phyloP scores from a whole-genome alignment of 2,113 vertebrate species.

The Cyanocitta stelleri region DNA sequence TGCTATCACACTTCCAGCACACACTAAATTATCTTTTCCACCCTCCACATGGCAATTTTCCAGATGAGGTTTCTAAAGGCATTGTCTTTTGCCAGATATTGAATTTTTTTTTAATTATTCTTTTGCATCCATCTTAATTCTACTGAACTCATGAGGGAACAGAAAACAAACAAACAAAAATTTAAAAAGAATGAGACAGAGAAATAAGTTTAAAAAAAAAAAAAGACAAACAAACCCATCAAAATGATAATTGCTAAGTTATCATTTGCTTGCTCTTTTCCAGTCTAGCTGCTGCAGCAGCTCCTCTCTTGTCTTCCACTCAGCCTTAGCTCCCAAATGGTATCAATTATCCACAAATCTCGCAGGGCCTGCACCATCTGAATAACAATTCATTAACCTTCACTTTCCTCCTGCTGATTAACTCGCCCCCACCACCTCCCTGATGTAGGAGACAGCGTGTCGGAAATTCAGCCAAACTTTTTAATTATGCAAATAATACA shows the following conservation, averaged over 20 bases:
- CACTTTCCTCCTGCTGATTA: slow-evolving; percentile 69
- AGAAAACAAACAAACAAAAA: not conserved
- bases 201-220: not conserved
- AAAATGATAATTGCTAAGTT: slow-evolving; percentile 72
- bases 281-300: slow-evolving; percentile 17
- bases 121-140: not conserved
- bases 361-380: slow-evolving; percentile 62
- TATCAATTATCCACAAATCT: slow-evolving; percentile 73
- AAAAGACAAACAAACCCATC: slow-evolving; percentile 45
- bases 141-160: not conserved
- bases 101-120: not conserved
- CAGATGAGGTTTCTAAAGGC: not conserved
- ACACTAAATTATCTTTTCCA: not conserved
- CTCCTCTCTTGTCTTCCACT: slow-evolving; percentile 49
- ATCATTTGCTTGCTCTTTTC: slow-evolving; percentile 60
- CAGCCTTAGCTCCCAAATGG: slow-evolving; percentile 63
- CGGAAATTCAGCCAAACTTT: slow-evolving; percentile 57
- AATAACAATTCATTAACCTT: slow-evolving; percentile 75
- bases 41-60: not conserved
- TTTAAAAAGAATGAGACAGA: not conserved
- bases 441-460: slow-evolving; percentile 13
- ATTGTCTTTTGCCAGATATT: not conserved
- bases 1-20: not conserved
- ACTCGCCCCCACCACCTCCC: slow-evolving; percentile 32
- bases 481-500: slow-evolving; percentile 69